Evolutionary conservation across 1,140 invertebrate genomes (phyloP).

Genomic region (Aphelenchoides avenae): DNA sequence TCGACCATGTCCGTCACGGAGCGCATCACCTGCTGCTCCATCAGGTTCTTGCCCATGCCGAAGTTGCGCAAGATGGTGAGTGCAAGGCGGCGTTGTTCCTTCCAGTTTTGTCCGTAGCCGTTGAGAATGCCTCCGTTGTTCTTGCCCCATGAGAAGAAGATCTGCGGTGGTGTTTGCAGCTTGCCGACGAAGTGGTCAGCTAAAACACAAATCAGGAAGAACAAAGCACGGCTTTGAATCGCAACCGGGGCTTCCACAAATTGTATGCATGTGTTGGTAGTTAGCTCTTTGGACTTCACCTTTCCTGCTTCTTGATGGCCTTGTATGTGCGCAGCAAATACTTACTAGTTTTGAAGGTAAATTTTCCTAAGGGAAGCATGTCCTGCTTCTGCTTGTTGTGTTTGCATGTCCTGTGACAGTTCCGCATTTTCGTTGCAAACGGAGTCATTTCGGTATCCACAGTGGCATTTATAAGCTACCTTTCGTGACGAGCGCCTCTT

Average conservation of each 20-base stretch:
- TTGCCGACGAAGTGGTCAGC: slow-evolving; percentile 1
- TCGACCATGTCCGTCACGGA: background rate
- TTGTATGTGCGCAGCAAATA: no score
- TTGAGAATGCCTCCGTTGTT: background rate
- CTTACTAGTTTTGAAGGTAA: no score
- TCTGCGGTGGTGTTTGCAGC: background rate
- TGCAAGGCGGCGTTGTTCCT: slow-evolving; percentile 1
- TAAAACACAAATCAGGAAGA: no score
- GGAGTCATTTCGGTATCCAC: background rate
- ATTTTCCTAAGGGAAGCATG: background rate
- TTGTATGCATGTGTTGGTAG: no score
- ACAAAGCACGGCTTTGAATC: no score
- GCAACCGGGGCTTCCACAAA: no score
- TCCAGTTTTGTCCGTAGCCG: background rate
- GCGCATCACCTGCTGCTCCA: slow-evolving; percentile 9
- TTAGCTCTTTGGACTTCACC: no score
- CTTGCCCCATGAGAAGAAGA: background rate
- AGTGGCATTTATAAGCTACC: background rate
- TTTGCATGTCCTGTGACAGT: no score
- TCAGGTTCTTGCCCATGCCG: slow-evolving; percentile 1
- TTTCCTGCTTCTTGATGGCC: no score
- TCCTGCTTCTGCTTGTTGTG: no score
- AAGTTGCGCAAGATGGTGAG: slow-evolving; percentile 7
- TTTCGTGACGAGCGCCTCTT: slow-evolving; percentile 11
- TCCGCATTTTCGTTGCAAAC: background rate